Evolutionary conservation across 2,888 invertebrate genomes (phyloP).

Genomic region (Drosophila borealis): DNA sequence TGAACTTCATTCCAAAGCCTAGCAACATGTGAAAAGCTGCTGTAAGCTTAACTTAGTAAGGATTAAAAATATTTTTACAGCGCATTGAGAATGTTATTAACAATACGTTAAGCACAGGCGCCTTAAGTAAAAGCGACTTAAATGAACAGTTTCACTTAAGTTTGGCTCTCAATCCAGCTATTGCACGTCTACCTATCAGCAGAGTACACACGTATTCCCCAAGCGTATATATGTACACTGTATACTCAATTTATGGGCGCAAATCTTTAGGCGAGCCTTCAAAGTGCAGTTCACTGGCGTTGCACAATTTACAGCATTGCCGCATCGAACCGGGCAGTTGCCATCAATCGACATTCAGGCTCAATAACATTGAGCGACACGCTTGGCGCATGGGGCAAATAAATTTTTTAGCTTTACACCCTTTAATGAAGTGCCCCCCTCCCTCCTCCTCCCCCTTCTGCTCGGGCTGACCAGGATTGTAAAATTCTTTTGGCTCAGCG

Average conservation of each 20-base stretch:
- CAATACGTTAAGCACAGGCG: too few relatives aligned
- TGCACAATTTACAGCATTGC: slow-evolving; percentile 44
- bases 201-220: slow-evolving; percentile 1
- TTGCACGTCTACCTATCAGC: slow-evolving; percentile 6
- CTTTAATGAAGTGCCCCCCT: slow-evolving; percentile 65
- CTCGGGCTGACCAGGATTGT: slow-evolving; percentile 2
- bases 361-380: slow-evolving; percentile 50
- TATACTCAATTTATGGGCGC: slow-evolving; percentile 17
- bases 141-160: slow-evolving; percentile 5
- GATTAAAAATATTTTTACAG: too few relatives aligned
- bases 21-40: too few relatives aligned
- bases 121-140: not conserved
- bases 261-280: slow-evolving; percentile 28
- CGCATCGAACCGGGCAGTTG: slow-evolving; percentile 40
- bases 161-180: not conserved
- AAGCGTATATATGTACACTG: slow-evolving; percentile 4
- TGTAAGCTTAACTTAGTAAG: too few relatives aligned
- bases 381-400: slow-evolving; percentile 64
- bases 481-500: slow-evolving; percentile 23
- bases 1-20: too few relatives aligned
- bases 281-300: slow-evolving; percentile 8
- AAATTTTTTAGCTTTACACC: slow-evolving; percentile 69
- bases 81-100: too few relatives aligned
- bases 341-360: slow-evolving; percentile 56
- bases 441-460: slow-evolving; percentile 18